Percentiles rank a stretch among this genome's conserved stretches.
Evolutionary conservation across 1,140 invertebrate species (phyloP).

Genomic region (Caenorhabditis latens): DNA sequence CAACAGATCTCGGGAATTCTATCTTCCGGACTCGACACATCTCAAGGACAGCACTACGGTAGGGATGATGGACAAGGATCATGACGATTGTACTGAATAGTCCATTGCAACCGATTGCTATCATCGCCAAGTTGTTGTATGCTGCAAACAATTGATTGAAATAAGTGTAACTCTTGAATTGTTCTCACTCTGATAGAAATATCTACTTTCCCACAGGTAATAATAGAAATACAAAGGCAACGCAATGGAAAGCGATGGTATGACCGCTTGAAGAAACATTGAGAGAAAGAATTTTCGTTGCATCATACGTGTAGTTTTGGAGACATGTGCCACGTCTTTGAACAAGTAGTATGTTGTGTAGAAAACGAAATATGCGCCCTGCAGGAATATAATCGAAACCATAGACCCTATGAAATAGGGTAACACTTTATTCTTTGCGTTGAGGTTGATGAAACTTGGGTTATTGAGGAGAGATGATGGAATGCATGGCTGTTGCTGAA

Average conservation of each 20-base stretch:
- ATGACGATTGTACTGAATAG: neutral
- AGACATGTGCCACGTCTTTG: neutral
- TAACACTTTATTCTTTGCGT: neutral
- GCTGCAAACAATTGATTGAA: neutral
- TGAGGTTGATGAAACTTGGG: neutral
- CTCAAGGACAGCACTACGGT: neutral
- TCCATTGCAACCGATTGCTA: neutral
- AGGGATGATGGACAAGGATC: slow-evolving; percentile 3
- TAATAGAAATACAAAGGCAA: neutral
- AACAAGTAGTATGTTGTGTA: neutral
- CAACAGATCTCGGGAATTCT: no score
- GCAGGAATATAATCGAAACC: neutral
- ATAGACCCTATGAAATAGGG: neutral
- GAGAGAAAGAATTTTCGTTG: neutral
- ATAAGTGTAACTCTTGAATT: neutral
- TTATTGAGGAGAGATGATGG: neutral
- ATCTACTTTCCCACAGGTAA: neutral
- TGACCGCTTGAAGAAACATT: neutral
- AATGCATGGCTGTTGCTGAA: neutral
- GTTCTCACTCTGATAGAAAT: neutral
- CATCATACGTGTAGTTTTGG: neutral
- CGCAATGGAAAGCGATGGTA: neutral
- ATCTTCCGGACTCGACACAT: neutral
- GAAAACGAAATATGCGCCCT: neutral
- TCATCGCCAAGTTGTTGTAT: neutral